These are phyloP conservation scores for Ciconia maguari DNA, from an alignment of 2,113 vertebrate species.

Conservation along the genomic window DNA sequence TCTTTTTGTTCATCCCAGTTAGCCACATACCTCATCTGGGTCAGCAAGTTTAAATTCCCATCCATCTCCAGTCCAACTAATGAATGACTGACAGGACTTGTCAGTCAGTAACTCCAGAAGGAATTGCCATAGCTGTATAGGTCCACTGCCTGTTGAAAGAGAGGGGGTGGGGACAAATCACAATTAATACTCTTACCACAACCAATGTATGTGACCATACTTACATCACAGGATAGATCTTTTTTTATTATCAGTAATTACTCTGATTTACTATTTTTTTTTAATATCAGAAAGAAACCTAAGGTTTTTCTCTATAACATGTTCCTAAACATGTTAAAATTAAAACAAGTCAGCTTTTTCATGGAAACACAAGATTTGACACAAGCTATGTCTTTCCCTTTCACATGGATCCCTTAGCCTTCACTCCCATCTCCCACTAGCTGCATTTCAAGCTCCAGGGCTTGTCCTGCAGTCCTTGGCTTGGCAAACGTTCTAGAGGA, in stretches of 20 bases:
- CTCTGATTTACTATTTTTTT: neutral
- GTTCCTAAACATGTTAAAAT: neutral
- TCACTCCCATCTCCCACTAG: neutral
- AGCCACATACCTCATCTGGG: conserved; percentile 83
- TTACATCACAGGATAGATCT: neutral
- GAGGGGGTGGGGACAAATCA: neutral
- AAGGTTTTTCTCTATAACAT: neutral
- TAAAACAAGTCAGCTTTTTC: neutral
- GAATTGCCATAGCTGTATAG: conserved; percentile 92
- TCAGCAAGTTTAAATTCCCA: conserved; percentile 92
- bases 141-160: conserved; percentile 81
- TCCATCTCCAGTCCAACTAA: conserved; percentile 90
- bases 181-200: neutral
- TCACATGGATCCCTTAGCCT: neutral
- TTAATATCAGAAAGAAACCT: neutral
- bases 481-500: neutral
- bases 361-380: neutral
- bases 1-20: neutral
- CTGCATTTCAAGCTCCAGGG: neutral
- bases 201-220: neutral
- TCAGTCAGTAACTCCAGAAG: conserved; percentile 88
- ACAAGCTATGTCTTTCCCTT: neutral
- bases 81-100: conserved; percentile 86
- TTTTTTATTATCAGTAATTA: neutral
- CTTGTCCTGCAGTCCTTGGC: neutral